Conservation (phyloP, 2,888 invertebrate species). For the Tribolium freemani region DNA sequence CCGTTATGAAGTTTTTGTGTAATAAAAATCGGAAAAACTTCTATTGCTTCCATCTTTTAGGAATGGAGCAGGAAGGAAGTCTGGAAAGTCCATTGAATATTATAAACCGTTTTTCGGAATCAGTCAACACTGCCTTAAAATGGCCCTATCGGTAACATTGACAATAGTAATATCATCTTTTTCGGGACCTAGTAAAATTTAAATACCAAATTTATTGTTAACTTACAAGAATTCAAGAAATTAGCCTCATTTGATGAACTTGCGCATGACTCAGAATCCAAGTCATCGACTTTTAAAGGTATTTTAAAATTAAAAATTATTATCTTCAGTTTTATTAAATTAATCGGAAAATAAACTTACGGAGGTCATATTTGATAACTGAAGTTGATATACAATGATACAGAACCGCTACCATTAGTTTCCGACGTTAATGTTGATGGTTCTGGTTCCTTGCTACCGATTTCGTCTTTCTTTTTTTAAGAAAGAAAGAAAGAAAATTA, state of each 20-base stretch:
- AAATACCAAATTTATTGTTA: not conserved
- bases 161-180: not conserved
- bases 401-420: too few relatives aligned
- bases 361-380: too few relatives aligned
- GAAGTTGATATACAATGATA: too few relatives aligned
- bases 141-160: not conserved
- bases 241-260: too few relatives aligned
- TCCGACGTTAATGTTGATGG: too few relatives aligned
- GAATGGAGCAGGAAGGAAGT: too few relatives aligned
- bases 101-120: not conserved
- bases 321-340: too few relatives aligned
- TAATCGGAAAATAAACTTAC: too few relatives aligned
- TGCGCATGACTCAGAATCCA: too few relatives aligned
- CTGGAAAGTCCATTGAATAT: not conserved
- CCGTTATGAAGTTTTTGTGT: too few relatives aligned
- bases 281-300: too few relatives aligned
- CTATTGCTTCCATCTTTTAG: not conserved
- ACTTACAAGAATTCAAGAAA: not conserved
- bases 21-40: not conserved
- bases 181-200: not conserved
- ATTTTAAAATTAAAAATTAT: too few relatives aligned
- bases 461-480: not conserved
- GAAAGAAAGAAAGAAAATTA: not conserved
- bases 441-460: not conserved
- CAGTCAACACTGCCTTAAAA: not conserved